Evolutionary conservation across 1,140 invertebrate genomes (phyloP).

Genomic region (Tenebrio molitor): DNA sequence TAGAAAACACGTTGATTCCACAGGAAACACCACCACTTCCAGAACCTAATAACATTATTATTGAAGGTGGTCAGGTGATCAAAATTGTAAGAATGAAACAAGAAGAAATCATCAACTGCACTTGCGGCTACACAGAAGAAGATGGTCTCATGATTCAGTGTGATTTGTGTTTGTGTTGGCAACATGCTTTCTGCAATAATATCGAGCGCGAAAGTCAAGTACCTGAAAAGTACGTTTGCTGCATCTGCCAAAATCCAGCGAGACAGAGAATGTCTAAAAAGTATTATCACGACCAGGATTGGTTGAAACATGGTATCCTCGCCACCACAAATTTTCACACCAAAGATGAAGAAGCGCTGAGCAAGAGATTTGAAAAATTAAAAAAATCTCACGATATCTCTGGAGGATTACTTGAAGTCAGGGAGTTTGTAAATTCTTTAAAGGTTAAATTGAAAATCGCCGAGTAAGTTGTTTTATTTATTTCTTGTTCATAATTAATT

Average conservation of each 20-base stretch:
- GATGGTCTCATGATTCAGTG: conserved; percentile 96
- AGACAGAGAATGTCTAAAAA: conserved; percentile 78
- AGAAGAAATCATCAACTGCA: conserved; percentile 66
- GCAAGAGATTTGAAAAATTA: conserved; percentile 68
- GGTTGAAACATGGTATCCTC: conserved; percentile 86
- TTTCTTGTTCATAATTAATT: too few species aligned
- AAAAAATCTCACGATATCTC: conserved; percentile 80
- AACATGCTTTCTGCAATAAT: conserved; percentile 90
- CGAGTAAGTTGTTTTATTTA: conserved; percentile 69
- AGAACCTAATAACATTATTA: conserved; percentile 63
- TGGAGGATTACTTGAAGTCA: conserved; percentile 77
- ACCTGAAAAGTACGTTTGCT: conserved; percentile 92
- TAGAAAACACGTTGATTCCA: conserved; percentile 4
- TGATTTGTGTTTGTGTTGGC: conserved; percentile 94
- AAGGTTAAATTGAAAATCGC: conserved; percentile 84
- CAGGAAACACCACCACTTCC: conserved; percentile 26
- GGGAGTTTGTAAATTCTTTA: conserved; percentile 78
- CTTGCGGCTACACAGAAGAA: conserved; percentile 80
- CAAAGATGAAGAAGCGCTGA: conserved; percentile 65
- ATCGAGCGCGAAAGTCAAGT: conserved; percentile 86
- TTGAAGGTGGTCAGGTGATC: conserved; percentile 74
- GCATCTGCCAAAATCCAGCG: conserved; percentile 85
- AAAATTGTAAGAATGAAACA: conserved; percentile 77
- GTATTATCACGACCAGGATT: conserved; percentile 89
- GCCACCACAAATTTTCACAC: conserved; percentile 69